Conservation (phyloP, 2,113 vertebrate genomes). For the Fulmarus glacialis region DNA sequence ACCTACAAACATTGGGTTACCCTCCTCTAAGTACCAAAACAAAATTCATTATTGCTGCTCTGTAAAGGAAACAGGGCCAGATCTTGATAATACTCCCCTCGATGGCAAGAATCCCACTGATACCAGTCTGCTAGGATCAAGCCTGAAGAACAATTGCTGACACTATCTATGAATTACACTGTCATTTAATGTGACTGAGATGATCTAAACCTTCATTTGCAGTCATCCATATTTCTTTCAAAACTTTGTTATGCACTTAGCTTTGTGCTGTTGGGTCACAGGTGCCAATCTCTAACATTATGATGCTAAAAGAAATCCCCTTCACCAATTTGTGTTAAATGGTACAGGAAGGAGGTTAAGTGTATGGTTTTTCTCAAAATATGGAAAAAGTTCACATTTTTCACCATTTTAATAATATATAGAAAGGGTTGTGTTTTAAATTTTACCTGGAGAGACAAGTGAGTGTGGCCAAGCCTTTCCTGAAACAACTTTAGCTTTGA, state of each 20-base stretch:
- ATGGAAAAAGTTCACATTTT: background rate
- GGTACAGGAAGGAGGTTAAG: background rate
- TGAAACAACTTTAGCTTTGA: background rate
- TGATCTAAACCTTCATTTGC: background rate
- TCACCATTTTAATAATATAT: background rate
- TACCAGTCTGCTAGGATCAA: background rate
- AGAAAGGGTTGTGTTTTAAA: background rate
- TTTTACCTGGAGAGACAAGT: background rate
- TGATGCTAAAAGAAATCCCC: background rate
- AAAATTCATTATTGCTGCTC: background rate
- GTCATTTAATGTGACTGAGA: background rate
- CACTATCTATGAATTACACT: background rate
- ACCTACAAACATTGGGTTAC: background rate
- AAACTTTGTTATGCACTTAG: background rate
- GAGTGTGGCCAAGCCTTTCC: background rate
- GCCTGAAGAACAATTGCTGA: background rate
- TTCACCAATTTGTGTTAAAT: background rate
- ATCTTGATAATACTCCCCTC: background rate
- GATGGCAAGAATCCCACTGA: background rate
- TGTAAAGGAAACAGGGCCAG: background rate
- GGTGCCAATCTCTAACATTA: background rate
- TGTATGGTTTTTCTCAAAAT: fast-evolving
- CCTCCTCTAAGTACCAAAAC: background rate
- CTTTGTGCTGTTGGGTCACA: background rate
- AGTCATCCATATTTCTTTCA: background rate